phyloP scores from a whole-genome alignment of 2,797 vertebrate genomes.

The Telmatherina bonti region DNA sequence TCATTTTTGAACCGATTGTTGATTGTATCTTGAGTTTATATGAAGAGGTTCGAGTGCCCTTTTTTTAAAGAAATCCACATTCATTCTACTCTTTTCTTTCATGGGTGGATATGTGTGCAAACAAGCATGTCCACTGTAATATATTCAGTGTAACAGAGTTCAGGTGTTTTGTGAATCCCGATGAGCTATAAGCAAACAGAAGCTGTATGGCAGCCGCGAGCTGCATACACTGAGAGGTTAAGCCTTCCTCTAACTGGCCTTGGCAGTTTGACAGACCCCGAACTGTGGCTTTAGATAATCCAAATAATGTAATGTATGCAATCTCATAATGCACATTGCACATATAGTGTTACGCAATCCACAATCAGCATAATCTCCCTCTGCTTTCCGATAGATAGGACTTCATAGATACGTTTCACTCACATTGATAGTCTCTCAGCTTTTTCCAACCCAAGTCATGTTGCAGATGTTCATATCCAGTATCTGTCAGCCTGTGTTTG shows the following conservation, averaged over 20 bases:
- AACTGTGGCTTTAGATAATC: slow-evolving; percentile 57
- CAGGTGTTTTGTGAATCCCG: slow-evolving; percentile 28
- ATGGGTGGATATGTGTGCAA: neutral
- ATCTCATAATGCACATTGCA: slow-evolving; percentile 66
- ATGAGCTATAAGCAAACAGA: slow-evolving; percentile 22
- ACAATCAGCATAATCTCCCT: slow-evolving; percentile 58
- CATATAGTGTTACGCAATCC: slow-evolving; percentile 62
- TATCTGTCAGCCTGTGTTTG: slow-evolving; percentile 54
- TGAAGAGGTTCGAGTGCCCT: neutral
- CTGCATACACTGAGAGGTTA: slow-evolving; percentile 14
- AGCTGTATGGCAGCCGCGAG: slow-evolving; percentile 3
- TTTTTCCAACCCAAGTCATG: slow-evolving; percentile 46
- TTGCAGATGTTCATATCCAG: slow-evolving; percentile 72
- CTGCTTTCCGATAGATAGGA: slow-evolving; percentile 31
- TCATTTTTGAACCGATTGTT: neutral
- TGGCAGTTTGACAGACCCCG: slow-evolving; percentile 27
- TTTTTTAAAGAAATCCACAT: neutral
- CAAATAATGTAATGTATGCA: slow-evolving; percentile 65
- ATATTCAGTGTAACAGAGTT: neutral
- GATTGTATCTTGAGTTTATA: neutral
- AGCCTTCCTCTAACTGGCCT: slow-evolving; percentile 39
- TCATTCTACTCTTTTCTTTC: neutral
- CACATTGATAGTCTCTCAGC: slow-evolving; percentile 10
- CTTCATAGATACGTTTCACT: slow-evolving; percentile 45
- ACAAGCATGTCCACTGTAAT: neutral